Evolutionary conservation across 2,113 vertebrate genomes (phyloP), one percentile per base, ranked within the genome.

Genomic region (Marmota monax): DNA sequence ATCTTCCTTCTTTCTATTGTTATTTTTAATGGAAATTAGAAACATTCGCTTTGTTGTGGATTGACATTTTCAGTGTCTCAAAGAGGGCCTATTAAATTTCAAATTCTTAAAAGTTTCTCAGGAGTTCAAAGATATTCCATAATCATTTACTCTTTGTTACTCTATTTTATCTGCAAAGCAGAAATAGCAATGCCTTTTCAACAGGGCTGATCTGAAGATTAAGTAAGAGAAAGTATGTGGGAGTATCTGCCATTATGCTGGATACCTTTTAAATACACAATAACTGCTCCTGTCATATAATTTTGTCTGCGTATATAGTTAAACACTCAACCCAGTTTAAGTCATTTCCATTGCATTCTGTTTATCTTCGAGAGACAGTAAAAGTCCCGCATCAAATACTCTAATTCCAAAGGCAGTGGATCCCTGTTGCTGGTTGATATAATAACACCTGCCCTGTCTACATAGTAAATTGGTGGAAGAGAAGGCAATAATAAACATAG

Each of bases 11-110:
- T 86, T 86, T 65, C 22, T 85, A 0, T 88, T 85, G 18, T 73
- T 92, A 78, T 11, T 12, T 86, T 90, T 56, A 86, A 37, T 69
- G n/a, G 65, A 95, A 74, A 92, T 83, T 63, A 78, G n/a, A 74
- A 69, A 74, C 29, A 79, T 96, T 65, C 58, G 51, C 34, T 88
- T 80, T 74, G 82, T 84, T 85, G n/a, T 48, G 3, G 73, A 74
- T 73, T 78, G 29, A 70, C 84, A 79, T 51, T 89, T 96, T 84
- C n/a, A 87, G 0, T 27, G 37, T 96, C 76, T 83, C n/a, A 65
- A 79, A 69, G 48, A 22, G 42, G 48, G 37, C 27, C n/a, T 76
- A 18, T n/a, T 82, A 45, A 48, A 48, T 73, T 77, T 78, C 48
- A 79, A 90, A 39, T 88, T 73, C 23, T 89, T 79, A 5, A 9